Evolutionary conservation across 2,888 invertebrate genomes (phyloP).

Genomic region (Asteroscopus sphinx): DNA sequence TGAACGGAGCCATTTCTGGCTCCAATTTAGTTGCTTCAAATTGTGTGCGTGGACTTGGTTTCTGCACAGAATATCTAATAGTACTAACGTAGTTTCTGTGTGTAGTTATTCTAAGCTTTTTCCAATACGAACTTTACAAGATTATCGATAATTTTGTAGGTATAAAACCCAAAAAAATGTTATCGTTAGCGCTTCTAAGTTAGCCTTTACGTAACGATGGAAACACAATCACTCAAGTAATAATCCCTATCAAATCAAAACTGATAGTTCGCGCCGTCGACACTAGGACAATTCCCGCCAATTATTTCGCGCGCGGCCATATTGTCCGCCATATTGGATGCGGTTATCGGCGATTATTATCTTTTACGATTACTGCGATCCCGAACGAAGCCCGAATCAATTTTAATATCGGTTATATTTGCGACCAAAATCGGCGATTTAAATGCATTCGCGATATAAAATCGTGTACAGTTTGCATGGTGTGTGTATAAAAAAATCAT

Average conservation of each 20-base stretch:
- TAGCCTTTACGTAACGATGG: neutral
- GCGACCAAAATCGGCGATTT: constrained; percentile 58
- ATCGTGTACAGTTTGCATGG: constrained; percentile 29
- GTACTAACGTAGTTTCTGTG: too few species aligned
- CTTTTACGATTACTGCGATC: constrained; percentile 69
- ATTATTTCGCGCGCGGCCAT: constrained; percentile 62
- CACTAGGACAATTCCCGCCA: constrained; percentile 59
- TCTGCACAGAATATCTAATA: too few species aligned
- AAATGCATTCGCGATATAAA: constrained; percentile 61
- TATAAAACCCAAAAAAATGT: too few species aligned
- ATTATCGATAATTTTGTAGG: too few species aligned
- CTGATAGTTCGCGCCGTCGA: constrained; percentile 34
- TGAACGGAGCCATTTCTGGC: too few species aligned
- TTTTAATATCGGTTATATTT: constrained; percentile 63
- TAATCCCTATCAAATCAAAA: constrained; percentile 39
- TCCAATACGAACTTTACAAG: too few species aligned
- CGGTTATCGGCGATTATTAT: constrained; percentile 69
- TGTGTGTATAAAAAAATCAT: constrained; percentile 30
- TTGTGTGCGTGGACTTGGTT: too few species aligned
- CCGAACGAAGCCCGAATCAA: constrained; percentile 60
- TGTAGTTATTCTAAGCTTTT: too few species aligned
- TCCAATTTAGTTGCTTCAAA: too few species aligned
- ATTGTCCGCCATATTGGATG: constrained; percentile 60
- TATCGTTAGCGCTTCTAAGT: too few species aligned
- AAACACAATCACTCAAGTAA: constrained; percentile 19